Evolutionary conservation across 2,888 invertebrate genomes (phyloP), one percentile per base, ranked within the genome.

Genomic region (Ischnura elegans): DNA sequence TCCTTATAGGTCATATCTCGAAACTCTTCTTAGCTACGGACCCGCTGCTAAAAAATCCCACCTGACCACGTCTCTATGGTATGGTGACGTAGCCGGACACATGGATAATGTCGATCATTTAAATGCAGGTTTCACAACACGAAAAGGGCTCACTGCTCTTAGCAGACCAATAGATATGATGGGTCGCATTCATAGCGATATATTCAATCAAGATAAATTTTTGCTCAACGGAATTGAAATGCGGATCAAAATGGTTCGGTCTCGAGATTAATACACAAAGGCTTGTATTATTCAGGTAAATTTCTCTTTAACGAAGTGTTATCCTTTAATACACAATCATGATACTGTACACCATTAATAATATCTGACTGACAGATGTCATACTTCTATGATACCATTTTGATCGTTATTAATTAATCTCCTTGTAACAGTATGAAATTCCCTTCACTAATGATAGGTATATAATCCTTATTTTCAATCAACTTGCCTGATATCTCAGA

Each of bases 211-310:
- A 66, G 94, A 94, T 25, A 94, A 94, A 87, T 94, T 95, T 94
- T 47, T 95, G 10, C 6, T 95, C 2, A 95, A 95, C 90, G 94
- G 94, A 0, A 94, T 95, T 0, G 94, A 95, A 86, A 66, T 95
- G 84, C 61, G 94, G 43, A 8, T 95, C 10, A 93, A 94, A 0
- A 87, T 95, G 13, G 93, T 95, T 0, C 45, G 94, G 13, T 94
- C 94, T 16, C 93, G 94, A 55, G 94, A 95, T 55, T 46, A 93
- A 19, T 94, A 94, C 94, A 61, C n/a, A n/a, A n/a, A n/a, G n/a
- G n/a, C n/a, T n/a, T n/a, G n/a, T n/a, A n/a, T n/a, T n/a, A n/a
- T n/a, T n/a, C n/a, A n/a, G n/a, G n/a, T n/a, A n/a, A n/a, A n/a
- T n/a, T n/a, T n/a, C n/a, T n/a, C n/a, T n/a, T n/a, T n/a, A n/a